Percentiles rank a stretch among this genome's conserved stretches.
Evolutionary conservation across 2,888 invertebrate species (phyloP).

Genomic region (Trichogramma dendrolimi): DNA sequence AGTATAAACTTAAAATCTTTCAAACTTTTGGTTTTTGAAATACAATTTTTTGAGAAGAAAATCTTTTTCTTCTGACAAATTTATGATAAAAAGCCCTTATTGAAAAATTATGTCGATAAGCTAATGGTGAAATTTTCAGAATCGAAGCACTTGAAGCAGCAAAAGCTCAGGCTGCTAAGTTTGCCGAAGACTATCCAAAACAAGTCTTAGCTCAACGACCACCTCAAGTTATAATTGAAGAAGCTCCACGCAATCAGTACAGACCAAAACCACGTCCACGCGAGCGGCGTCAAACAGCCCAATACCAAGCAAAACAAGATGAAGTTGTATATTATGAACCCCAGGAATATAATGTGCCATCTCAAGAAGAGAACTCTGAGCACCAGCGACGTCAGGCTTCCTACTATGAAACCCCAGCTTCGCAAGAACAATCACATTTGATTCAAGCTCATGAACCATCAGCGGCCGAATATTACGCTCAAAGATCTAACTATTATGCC

Average conservation of each 20-base stretch:
- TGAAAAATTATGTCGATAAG: neutral
- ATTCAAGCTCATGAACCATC: neutral
- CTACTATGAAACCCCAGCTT: neutral
- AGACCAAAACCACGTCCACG: conserved; percentile 35
- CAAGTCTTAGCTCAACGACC: conserved; percentile 31
- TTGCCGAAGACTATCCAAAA: conserved; percentile 34
- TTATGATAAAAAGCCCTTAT: neutral
- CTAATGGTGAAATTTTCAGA: conserved; percentile 24
- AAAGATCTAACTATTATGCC: neutral
- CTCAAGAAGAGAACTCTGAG: neutral
- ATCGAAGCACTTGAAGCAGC: conserved; percentile 33
- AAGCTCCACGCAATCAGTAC: conserved; percentile 35
- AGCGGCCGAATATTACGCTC: conserved; percentile 16
- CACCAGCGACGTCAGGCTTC: neutral
- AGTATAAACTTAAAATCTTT: too few species aligned
- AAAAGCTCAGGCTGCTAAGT: conserved; percentile 33
- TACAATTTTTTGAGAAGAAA: neutral
- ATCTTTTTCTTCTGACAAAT: neutral
- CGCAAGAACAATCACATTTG: neutral
- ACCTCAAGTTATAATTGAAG: conserved; percentile 30
- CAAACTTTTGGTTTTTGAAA: neutral
- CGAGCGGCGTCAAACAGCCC: conserved; percentile 32
- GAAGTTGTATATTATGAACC: neutral
- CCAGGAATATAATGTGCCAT: neutral
- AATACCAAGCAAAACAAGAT: conserved; percentile 4